Base-by-base conservation (phyloP, 2,888 invertebrate genomes). In the Hyalella azteca region DNA sequence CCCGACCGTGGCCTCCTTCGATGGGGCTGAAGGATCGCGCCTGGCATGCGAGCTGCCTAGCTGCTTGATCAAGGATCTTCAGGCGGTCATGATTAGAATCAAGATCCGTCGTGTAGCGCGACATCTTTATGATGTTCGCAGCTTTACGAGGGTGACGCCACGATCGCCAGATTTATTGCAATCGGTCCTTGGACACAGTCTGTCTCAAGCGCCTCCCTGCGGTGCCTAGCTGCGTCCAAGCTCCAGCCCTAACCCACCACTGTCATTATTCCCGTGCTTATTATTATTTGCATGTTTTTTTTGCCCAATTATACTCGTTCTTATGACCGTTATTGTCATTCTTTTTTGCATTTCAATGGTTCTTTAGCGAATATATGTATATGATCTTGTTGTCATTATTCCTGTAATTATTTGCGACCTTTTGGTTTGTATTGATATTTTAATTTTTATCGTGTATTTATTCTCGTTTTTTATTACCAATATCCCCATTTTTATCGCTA, bases 51-150 rank as follows among this genome's bases (percentile, higher is more conserved):
- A 45, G 45, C 9, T 45, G 45, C 11, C 45, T 15, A 45, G 15
- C 45, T 45, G 45, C 45, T 19, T 19, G 54, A 54, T 54, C 54
- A 54, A n/a, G n/a, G 54, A 54, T 22, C 54, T n/a, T 11, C 11
- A 19, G 54, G 54, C 26, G 54, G 54, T n/a, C 54, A 54, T n/a
- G 54, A 54, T 54, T 54, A 54, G 54, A 45, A 54, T 54, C 54
- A 22, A n/a, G 54, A 54, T 54, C 54, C 54, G 54, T 54, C 54
- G 54, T 54, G 54, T 54, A 54, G 54, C 54, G 54, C 19, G 54
- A 54, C 54, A 54, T 54, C 54, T 54, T 54, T 54, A 54, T 54
- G 54, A 54, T n/a, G 54, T 13, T 54, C n/a, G 11, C 26, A 54
- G 26, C 54, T 54, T 54, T 54, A 54, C 54, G 54, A 54, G 19